Conservation (phyloP, 2,797 vertebrate genomes). For the Setipinna tenuifilis region DNA sequence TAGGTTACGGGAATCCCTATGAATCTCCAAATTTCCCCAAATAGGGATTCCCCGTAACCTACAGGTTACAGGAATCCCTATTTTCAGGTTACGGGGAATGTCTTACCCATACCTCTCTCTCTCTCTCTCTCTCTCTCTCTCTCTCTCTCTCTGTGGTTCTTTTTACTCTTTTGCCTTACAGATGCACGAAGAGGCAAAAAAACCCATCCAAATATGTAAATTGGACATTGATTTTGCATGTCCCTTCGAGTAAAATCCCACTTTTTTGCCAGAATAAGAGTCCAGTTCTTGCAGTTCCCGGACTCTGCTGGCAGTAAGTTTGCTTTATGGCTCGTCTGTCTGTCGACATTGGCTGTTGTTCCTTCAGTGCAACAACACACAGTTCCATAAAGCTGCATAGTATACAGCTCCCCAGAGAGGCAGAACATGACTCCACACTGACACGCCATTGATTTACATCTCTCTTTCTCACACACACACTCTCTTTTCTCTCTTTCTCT, state of each 20-base stretch:
- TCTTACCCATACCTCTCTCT: no score
- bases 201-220: background rate
- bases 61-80: no score
- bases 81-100: no score
- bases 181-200: background rate
- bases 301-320: background rate
- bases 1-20: no score
- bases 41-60: no score
- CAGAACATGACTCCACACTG: background rate
- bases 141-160: no score
- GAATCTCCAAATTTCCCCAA: no score
- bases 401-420: slow-evolving; percentile 18
- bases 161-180: background rate
- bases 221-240: slow-evolving; percentile 3
- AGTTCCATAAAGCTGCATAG: slow-evolving; percentile 18
- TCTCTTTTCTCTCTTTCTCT: background rate
- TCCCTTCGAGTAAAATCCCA: background rate
- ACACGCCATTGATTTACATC: slow-evolving; percentile 11
- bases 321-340: background rate
- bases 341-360: slow-evolving; percentile 10
- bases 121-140: no score
- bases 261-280: background rate
- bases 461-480: background rate
- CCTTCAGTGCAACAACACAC: slow-evolving; percentile 4
- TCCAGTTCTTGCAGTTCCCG: background rate